phyloP scores from a whole-genome alignment of 1,140 invertebrate genomes.

The Whitmania pigra region DNA sequence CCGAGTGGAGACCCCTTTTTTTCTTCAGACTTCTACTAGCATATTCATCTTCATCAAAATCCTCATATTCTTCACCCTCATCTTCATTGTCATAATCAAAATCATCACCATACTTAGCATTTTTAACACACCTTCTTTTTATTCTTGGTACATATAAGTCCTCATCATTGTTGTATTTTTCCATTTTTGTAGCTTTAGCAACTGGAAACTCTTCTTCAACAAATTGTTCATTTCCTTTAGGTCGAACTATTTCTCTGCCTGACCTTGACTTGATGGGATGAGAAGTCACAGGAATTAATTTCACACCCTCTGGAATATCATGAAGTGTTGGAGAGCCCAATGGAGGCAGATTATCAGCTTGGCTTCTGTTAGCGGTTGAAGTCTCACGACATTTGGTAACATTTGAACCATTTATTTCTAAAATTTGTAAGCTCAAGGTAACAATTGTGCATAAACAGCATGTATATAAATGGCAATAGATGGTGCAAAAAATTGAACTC shows the following conservation, averaged over 20 bases:
- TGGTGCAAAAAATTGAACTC: no score
- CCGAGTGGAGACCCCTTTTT: background rate
- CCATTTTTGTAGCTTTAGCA: background rate
- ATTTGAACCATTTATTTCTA: no score
- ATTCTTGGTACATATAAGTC: background rate
- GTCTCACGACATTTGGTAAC: no score
- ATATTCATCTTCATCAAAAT: constrained; percentile 13
- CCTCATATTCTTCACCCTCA: constrained; percentile 29
- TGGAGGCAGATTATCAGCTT: no score
- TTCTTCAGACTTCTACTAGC: background rate
- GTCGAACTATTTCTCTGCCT: background rate
- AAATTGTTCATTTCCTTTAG: constrained; percentile 1
- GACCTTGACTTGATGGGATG: background rate
- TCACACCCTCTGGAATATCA: no score
- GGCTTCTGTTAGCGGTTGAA: no score
- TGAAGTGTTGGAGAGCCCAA: no score
- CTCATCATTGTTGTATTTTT: background rate
- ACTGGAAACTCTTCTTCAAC: background rate
- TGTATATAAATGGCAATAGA: no score
- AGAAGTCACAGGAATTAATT: no score
- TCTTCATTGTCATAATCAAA: constrained; percentile 28
- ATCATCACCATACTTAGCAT: constrained; percentile 5
- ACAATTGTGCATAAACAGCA: no score
- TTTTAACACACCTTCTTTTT: background rate
- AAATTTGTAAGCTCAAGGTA: no score